A percentile compares a stretch with the other conserved stretches of the same genome.
phyloP scores from a whole-genome alignment of 2,113 vertebrate genomes.

The Podilymbus podiceps region DNA sequence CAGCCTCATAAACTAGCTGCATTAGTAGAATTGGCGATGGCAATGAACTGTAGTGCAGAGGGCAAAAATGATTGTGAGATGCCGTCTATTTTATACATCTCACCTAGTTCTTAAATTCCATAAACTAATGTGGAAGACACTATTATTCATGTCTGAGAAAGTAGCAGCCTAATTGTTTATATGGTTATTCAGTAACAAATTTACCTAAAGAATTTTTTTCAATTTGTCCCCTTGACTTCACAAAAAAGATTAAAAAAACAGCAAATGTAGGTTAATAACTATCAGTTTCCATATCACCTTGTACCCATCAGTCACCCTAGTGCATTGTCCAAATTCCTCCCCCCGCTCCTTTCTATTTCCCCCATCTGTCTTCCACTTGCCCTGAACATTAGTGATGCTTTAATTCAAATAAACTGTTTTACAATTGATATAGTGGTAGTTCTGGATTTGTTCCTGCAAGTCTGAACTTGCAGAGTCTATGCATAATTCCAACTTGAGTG shows the following conservation, averaged over 20 bases:
- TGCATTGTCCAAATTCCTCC: not conserved
- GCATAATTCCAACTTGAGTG: not conserved
- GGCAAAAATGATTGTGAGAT: not conserved
- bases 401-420: not conserved
- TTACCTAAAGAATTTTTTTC: not conserved
- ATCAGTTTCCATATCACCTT: not conserved
- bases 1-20: not conserved
- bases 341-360: not conserved
- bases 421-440: not conserved
- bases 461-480: not conserved
- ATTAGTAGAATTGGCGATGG: not conserved
- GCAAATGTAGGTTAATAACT: not conserved
- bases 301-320: not conserved
- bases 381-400: not conserved
- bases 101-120: not conserved
- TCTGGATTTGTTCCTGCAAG: constrained; percentile 7
- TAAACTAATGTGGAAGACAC: not conserved
- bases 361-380: not conserved
- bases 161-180: not conserved
- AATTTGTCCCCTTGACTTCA: not conserved
- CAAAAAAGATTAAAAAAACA: not conserved
- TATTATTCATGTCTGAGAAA: not conserved
- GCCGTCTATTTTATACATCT: not conserved
- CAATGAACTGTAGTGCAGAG: not conserved
- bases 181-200: not conserved